A percentile compares a stretch with the other conserved stretches of the same genome.
Evolutionary conservation across 64 coral and sea anemone genomes (phyloP).

Genomic region (Actinia tenebrosa): DNA sequence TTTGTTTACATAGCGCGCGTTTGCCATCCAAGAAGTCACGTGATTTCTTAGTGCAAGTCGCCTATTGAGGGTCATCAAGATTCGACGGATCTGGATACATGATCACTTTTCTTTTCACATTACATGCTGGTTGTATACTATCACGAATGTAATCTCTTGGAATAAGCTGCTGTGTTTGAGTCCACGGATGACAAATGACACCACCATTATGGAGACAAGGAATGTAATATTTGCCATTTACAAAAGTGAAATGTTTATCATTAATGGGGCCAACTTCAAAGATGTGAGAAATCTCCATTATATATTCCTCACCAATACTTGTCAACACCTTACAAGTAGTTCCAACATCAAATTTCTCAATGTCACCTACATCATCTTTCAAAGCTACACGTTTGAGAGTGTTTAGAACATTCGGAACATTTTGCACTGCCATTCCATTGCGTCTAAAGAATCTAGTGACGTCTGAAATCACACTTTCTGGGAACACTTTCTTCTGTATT

Average conservation of each 20-base stretch:
- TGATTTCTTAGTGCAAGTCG: no score
- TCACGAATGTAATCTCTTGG: constrained; percentile 16
- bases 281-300: constrained; percentile 30
- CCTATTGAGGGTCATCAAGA: constrained; percentile 45
- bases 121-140: constrained; percentile 41
- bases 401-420: constrained; percentile 34
- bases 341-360: constrained; percentile 27
- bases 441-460: constrained; percentile 21
- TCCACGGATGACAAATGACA: constrained; percentile 28
- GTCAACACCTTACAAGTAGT: constrained; percentile 42
- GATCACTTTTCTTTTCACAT: constrained; percentile 39
- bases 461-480: constrained; percentile 14
- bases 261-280: constrained; percentile 33
- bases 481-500: constrained; percentile 4
- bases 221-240: constrained; percentile 54
- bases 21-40: no score
- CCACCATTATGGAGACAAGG: constrained; percentile 27
- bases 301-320: constrained; percentile 20
- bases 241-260: constrained; percentile 25
- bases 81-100: constrained; percentile 58
- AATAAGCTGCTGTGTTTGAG: constrained; percentile 22
- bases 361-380: constrained; percentile 40
- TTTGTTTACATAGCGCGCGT: no score
- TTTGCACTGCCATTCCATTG: not conserved
- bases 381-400: constrained; percentile 26